phyloP scores from a whole-genome alignment of 2,113 vertebrate species.

The Tenebrosternarchus preto region DNA sequence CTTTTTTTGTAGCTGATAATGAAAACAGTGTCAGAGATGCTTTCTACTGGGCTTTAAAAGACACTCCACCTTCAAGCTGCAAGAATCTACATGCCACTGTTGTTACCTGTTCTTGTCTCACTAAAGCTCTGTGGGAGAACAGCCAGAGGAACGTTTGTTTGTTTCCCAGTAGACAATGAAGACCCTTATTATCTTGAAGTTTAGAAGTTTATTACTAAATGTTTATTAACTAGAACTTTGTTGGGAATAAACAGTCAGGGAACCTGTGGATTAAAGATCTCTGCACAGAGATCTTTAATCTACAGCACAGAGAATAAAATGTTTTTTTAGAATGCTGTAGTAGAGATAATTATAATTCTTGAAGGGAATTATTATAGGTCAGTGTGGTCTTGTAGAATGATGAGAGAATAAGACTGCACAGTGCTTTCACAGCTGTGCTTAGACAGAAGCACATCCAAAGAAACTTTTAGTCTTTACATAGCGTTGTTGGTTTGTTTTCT shows the following conservation, averaged over 20 bases:
- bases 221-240: background rate
- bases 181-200: too few relatives aligned
- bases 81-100: constrained; percentile 11
- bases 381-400: too few relatives aligned
- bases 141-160: background rate
- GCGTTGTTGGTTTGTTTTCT: background rate
- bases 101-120: background rate
- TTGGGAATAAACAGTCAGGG: background rate
- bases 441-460: background rate
- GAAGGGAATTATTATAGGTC: too few relatives aligned
- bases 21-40: background rate
- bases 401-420: too few relatives aligned
- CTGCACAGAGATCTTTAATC: too few relatives aligned
- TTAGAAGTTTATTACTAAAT: too few relatives aligned
- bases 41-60: background rate
- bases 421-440: too few relatives aligned
- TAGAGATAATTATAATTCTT: too few relatives aligned
- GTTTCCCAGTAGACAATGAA: background rate
- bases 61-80: background rate
- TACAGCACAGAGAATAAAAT: too few relatives aligned
- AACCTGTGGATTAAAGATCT: background rate
- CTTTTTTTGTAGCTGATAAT: background rate
- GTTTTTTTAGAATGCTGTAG: background rate
- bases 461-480: background rate
- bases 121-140: background rate